These are phyloP conservation scores for Sandelia bainsii DNA, from an alignment of 2,797 vertebrate genomes.

Conservation along the genomic window DNA sequence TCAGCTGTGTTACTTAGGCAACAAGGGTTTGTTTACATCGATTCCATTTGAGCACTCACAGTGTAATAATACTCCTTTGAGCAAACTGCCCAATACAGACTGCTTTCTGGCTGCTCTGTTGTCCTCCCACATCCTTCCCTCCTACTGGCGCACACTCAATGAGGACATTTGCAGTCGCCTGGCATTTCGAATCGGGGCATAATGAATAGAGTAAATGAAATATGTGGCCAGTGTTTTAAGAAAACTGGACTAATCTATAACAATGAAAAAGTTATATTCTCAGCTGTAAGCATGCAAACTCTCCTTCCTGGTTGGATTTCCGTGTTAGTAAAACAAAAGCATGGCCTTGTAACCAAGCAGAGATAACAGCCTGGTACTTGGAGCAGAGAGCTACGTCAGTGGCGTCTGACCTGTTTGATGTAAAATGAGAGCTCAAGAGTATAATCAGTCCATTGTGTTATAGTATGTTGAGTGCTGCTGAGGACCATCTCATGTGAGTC, in stretches of 20 bases:
- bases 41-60: constrained; percentile 61
- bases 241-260: neutral
- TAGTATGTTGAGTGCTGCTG: constrained; percentile 16
- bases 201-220: constrained; percentile 15
- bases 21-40: constrained; percentile 76
- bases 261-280: neutral
- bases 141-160: constrained; percentile 41
- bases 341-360: constrained; percentile 2
- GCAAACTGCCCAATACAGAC: constrained; percentile 56
- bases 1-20: constrained; percentile 71
- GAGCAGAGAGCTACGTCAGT: constrained; percentile 12
- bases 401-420: constrained; percentile 46
- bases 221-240: constrained; percentile 6
- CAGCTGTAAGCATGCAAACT: neutral
- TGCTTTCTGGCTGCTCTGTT: constrained; percentile 61
- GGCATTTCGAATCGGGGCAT: constrained; percentile 46
- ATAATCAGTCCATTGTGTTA: constrained; percentile 73
- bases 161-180: constrained; percentile 53
- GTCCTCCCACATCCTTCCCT: constrained; percentile 50
- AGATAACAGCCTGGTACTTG: constrained; percentile 17
- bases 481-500: constrained; percentile 72
- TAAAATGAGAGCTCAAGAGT: constrained; percentile 53
- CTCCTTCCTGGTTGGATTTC: neutral
- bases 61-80: constrained; percentile 72
- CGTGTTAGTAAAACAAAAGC: neutral